Evolutionary conservation across 2,888 invertebrate species (phyloP).

Genomic region (Labia minor): DNA sequence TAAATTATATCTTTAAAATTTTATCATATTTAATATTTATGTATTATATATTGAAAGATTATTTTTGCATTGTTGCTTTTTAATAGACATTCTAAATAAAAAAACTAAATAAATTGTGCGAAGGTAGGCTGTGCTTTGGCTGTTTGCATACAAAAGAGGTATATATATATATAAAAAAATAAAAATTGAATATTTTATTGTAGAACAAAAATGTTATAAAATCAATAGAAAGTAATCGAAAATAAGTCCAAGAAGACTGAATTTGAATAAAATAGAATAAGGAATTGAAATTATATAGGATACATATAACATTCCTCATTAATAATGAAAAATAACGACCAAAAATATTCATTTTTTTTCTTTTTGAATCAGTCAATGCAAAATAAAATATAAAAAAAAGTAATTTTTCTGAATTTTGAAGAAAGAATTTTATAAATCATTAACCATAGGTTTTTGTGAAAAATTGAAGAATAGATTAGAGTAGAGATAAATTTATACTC

Average conservation of each 20-base stretch:
- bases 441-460: no score
- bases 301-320: no score
- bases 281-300: not conserved
- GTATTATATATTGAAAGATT: not conserved
- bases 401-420: no score
- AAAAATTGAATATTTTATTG: not conserved
- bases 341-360: no score
- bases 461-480: no score
- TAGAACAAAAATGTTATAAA: not conserved
- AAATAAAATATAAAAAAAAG: no score
- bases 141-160: not conserved
- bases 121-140: constrained; percentile 2
- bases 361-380: no score
- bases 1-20: no score
- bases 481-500: no score
- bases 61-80: not conserved
- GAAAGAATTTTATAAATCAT: no score
- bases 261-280: not conserved
- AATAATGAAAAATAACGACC: no score
- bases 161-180: not conserved
- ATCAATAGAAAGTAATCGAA: not conserved
- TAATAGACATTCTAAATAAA: not conserved
- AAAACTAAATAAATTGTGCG: not conserved
- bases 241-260: constrained; percentile 13
- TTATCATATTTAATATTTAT: no score